Evolutionary conservation across 1,140 invertebrate genomes (phyloP).

Genomic region (Platorchestia sp.): DNA sequence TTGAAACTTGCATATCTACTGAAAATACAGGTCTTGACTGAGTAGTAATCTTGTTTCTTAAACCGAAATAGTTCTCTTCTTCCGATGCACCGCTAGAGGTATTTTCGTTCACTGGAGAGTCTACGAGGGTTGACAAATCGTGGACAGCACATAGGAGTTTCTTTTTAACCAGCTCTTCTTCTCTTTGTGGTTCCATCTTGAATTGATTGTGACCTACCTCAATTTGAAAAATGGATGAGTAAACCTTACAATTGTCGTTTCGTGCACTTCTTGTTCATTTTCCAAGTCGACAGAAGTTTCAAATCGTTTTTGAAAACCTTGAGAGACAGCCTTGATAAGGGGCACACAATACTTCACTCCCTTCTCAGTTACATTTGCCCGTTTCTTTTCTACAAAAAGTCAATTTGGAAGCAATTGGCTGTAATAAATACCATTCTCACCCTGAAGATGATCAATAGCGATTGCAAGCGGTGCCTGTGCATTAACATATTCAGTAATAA

Average conservation of each 20-base stretch:
- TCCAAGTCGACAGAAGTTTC: no score
- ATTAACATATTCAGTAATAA: conserved; percentile 18
- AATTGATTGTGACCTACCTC: no score
- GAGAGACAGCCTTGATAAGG: no score
- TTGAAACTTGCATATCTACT: conserved; percentile 20
- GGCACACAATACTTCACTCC: background rate
- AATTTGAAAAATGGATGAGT: no score
- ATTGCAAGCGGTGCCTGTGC: background rate
- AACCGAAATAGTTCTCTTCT: conserved; percentile 2
- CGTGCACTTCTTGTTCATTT: no score
- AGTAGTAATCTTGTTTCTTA: background rate
- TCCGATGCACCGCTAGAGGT: background rate
- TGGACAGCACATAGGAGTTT: background rate
- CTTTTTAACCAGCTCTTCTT: background rate
- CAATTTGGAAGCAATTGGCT: conserved; percentile 57
- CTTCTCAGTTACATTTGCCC: background rate
- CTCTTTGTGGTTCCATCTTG: no score
- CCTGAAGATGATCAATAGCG: conserved; percentile 56
- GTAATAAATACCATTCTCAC: conserved; percentile 56
- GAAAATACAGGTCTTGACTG: background rate
- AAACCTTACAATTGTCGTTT: no score
- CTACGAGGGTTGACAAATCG: background rate
- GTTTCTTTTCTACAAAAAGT: conserved; percentile 57
- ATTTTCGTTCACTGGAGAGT: background rate
- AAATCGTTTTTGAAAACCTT: no score